Evolutionary conservation across 1,140 invertebrate genomes (phyloP).

Genomic region (Manduca sexta): DNA sequence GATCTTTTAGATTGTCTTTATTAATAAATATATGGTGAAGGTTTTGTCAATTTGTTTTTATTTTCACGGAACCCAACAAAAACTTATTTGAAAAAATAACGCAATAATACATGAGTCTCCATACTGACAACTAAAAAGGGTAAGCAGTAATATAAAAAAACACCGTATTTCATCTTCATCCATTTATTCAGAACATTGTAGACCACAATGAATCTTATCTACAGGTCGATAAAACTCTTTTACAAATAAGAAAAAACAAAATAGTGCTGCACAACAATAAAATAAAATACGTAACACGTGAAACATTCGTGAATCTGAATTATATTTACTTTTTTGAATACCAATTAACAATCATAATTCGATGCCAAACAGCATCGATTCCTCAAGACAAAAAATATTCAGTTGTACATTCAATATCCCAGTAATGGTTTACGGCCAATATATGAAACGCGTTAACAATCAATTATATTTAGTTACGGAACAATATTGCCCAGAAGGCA

Average conservation of each 20-base stretch:
- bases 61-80: conserved; percentile 23
- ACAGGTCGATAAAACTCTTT: conserved; percentile 65
- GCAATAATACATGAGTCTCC: too few relatives aligned
- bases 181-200: conserved; percentile 67
- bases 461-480: background rate
- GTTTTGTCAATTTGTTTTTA: conserved; percentile 69
- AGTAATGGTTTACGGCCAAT: too few relatives aligned
- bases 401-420: too few relatives aligned
- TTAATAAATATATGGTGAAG: conserved; percentile 74
- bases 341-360: background rate
- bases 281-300: conserved; percentile 57
- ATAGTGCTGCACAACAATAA: conserved; percentile 63
- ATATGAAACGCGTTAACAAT: too few relatives aligned
- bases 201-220: conserved; percentile 50
- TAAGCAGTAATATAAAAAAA: conserved; percentile 21
- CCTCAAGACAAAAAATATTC: too few relatives aligned
- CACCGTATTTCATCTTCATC: conserved; percentile 34
- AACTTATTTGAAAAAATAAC: too few relatives aligned
- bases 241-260: conserved; percentile 61
- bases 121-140: too few relatives aligned
- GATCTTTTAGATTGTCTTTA: conserved; percentile 74
- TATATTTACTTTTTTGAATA: conserved; percentile 4
- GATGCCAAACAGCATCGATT: too few relatives aligned
- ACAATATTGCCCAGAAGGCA: background rate
- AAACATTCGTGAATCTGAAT: conserved; percentile 14